Conservation (phyloP, 2,113 vertebrate species). For the Microcebus griseorufus region DNA sequence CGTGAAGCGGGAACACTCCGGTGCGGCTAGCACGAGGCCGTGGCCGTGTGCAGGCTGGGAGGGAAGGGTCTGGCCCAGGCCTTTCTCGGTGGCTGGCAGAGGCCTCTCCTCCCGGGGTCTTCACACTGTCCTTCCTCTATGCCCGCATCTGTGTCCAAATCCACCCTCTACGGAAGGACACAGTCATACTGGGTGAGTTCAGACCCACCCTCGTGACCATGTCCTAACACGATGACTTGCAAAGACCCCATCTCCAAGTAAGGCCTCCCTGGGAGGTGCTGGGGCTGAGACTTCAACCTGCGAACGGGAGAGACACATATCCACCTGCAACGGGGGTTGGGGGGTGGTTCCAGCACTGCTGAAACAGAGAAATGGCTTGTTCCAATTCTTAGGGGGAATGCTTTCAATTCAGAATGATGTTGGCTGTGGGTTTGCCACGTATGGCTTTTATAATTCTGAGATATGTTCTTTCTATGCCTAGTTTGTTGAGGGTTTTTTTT, state of each 20-base stretch:
- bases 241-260: background rate
- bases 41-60: background rate
- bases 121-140: background rate
- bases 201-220: background rate
- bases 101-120: background rate
- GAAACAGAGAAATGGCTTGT: background rate
- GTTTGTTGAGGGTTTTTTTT: too few species aligned
- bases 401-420: too few species aligned
- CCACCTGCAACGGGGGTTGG: background rate
- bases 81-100: rapidly evolving
- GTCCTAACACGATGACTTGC: background rate
- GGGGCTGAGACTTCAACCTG: background rate
- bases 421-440: too few species aligned
- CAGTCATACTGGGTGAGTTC: background rate
- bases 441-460: too few species aligned
- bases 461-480: too few species aligned
- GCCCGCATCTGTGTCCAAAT: background rate
- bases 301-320: background rate
- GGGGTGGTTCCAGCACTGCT: background rate
- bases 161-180: background rate
- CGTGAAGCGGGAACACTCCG: background rate
- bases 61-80: background rate
- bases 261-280: background rate
- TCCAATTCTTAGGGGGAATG: too few species aligned
- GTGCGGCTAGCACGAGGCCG: background rate